Evolutionary conservation across 2,113 vertebrate species (phyloP), one percentile per base, ranked within the genome.

Genomic region (Poeciliopsis retropinna): DNA sequence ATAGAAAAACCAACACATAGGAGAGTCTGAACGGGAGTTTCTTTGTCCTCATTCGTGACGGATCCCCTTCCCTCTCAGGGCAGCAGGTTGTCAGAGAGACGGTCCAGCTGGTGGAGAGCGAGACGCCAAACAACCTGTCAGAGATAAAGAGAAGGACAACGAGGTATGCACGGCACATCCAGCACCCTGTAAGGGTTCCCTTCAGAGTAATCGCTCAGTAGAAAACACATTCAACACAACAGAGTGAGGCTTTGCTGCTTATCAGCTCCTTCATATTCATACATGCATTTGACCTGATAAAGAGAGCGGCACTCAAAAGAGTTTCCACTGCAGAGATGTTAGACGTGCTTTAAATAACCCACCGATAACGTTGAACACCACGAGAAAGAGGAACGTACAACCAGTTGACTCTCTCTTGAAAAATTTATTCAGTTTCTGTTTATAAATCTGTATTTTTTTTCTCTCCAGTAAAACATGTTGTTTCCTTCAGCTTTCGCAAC

Each of bases 91-190:
- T 88, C 80, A 81, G 72, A 92, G 92, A 93, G 83, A 79, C 54
- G 81, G 73, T 87, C 85, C 92, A 92, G 91, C 92, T 92, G 92
- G 81, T 83, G 84, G 73, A 85, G 89, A 88, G 80, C 82, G 76
- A 83, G 91, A 90, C 88, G 83, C 89, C 88, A 93, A 93, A 93
- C 92, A 93, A 93, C 79, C 85, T 92, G 91, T 93, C 91, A 92
- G 77, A 92, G 91, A 93, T 92, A 91, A 92, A 57, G 17, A 91
- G 72, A 83, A 89, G 85, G 76, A 63, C 63, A 79, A 85, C 82
- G 79, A 85, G 85, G 86, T 87, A 92, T 92, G 85, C 77, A 70
- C 70, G 70, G 79, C 74, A 74, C 74, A 72, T 71, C 75, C 82
- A 84, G 70, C 76, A 41, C 68, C 64, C 85, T 88, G 68, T 63